Base-by-base conservation (phyloP, 2,888 invertebrate species). In the Agonopterix subpropinquella region DNA sequence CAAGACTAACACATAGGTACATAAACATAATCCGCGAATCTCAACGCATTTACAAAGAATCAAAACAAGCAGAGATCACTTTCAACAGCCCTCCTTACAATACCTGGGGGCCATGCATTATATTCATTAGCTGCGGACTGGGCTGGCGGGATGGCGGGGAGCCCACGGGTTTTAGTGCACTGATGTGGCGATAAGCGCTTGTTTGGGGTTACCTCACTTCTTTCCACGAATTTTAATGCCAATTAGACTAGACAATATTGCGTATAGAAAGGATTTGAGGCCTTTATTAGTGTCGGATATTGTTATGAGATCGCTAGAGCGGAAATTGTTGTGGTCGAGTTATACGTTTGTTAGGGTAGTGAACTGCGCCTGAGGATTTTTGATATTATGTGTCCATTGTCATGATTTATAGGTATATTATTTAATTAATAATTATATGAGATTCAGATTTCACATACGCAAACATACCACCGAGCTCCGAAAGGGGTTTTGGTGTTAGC, bases 211-310 rank as follows among this genome's bases (percentile, higher is more conserved):
- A 80, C 83, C 82, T 75, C 79, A 77, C 69, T 82, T 84, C 80
- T 81, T 80, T 80, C 71, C 60, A 53, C 68, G 61, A 70, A 70
- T 79, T 77, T 80, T 79, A 80, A 80, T 85, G 84, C 87, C 85
- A 88, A 88, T 88, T 88, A 88, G 77, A 75, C 70, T 69, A 77
- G 75, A 81, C 84, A 85, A 80, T 84, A 81, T 82, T 80, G 75
- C 68, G 70, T 57, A 64, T 62, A 74, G 76, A 79, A 84, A 80
- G 82, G 83, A 83, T 80, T 28, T 80, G 76, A 70, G 74, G 67
- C 73, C 76, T 80, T 81, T 85, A 87, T 87, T 84, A 84, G 71
- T 78, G 80, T 78, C 81, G 71, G 81, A 83, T 84, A 83, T 85
- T 86, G 86, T 87, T 85, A 77, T 70, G 69, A 62, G 72, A 57